Percentiles rank a stretch among this genome's conserved stretches.
Evolutionary conservation across 2,797 vertebrate species (phyloP).

Genomic region (Columba guinea): DNA sequence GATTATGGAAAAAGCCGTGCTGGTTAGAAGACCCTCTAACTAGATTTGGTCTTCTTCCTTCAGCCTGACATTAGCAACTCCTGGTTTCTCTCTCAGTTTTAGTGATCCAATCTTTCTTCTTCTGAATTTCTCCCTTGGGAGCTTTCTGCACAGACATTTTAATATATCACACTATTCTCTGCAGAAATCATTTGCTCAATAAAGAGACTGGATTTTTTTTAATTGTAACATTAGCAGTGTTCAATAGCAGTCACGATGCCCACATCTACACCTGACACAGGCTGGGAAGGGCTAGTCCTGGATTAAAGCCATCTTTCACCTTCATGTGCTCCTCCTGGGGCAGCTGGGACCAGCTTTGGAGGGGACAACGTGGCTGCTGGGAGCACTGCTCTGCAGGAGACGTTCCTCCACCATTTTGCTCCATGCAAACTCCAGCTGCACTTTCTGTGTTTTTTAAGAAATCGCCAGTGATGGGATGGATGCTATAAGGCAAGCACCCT

Average conservation of each 20-base stretch:
- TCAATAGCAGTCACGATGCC: neutral
- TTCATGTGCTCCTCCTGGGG: neutral
- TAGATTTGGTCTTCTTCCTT: constrained; percentile 39
- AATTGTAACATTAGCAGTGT: neutral
- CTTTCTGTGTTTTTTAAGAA: neutral
- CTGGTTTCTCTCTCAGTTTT: constrained; percentile 49
- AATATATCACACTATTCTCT: constrained; percentile 36
- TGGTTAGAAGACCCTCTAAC: constrained; percentile 57
- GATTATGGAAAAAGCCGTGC: constrained; percentile 38
- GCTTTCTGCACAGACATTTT: constrained; percentile 40
- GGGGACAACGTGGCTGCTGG: accelerated
- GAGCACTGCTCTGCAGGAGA: neutral
- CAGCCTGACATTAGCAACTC: constrained; percentile 8
- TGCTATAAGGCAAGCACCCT: neutral
- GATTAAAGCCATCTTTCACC: neutral
- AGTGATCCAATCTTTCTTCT: constrained; percentile 62
- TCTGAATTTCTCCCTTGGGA: constrained; percentile 51
- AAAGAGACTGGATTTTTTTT: constrained; percentile 29
- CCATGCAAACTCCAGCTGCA: neutral
- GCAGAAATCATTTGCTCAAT: constrained; percentile 55
- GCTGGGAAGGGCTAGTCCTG: neutral
- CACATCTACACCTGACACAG: accelerated
- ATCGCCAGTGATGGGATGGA: neutral
- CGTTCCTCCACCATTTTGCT: neutral
- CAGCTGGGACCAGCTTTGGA: neutral